Conservation (phyloP, 2,113 vertebrate genomes). For the Geothlypis trichas region DNA sequence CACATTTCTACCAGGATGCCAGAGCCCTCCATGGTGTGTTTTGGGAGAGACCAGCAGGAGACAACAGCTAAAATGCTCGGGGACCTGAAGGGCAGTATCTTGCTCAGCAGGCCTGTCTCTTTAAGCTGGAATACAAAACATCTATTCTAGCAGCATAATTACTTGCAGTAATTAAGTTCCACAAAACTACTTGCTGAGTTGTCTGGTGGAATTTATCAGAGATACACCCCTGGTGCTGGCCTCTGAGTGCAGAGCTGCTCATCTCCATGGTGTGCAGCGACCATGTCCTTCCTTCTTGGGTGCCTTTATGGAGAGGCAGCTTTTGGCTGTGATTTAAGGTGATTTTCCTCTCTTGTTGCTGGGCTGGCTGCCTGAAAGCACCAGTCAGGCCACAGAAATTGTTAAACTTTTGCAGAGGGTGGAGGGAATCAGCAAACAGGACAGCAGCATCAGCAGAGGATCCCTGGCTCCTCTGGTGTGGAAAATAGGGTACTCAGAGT, state of each 20-base stretch:
- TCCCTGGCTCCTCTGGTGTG: too few species aligned
- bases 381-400: too few species aligned
- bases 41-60: not conserved
- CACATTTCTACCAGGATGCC: not conserved
- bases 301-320: too few species aligned
- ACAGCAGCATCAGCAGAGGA: too few species aligned
- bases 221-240: not conserved
- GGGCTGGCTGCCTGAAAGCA: too few species aligned
- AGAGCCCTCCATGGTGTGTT: not conserved
- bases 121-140: not conserved
- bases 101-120: not conserved
- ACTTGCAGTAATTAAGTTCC: not conserved
- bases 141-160: not conserved
- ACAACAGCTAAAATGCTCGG: not conserved
- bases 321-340: too few species aligned
- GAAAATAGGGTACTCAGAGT: too few species aligned
- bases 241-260: not conserved
- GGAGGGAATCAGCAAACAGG: too few species aligned
- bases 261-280: rapidly evolving
- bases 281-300: rapidly evolving
- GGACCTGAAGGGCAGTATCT: not conserved
- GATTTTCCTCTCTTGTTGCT: too few species aligned
- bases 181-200: not conserved
- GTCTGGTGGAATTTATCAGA: not conserved
- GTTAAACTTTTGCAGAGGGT: too few species aligned